phyloP scores from a whole-genome alignment of 1,140 invertebrate genomes.

The Drosophila kanapiae region DNA sequence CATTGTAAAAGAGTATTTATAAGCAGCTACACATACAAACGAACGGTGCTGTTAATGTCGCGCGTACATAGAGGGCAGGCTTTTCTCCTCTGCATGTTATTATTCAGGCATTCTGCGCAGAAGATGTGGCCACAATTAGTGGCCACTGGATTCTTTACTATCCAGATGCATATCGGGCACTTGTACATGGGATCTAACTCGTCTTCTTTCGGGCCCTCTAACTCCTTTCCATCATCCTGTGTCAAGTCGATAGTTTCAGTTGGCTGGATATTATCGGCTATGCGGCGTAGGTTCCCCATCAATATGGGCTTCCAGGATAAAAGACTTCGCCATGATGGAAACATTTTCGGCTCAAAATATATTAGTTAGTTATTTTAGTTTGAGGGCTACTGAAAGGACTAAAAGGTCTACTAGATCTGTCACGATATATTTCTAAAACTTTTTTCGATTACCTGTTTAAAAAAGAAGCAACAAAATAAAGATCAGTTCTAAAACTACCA shows the following conservation, averaged over 20 bases:
- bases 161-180: constrained; percentile 8
- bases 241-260: constrained; percentile 1
- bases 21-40: background rate
- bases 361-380: background rate
- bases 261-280: background rate
- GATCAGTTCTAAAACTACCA: too few relatives aligned
- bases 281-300: background rate
- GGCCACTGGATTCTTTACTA: background rate
- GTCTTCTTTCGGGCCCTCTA: too few relatives aligned
- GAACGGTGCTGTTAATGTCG: accelerated
- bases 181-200: background rate
- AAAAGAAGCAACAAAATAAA: too few relatives aligned
- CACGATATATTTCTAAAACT: too few relatives aligned
- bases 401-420: too few relatives aligned
- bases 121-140: constrained; percentile 18
- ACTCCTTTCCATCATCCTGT: background rate
- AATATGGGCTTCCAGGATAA: background rate
- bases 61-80: background rate
- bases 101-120: background rate
- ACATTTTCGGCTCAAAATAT: background rate
- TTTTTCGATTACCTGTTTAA: too few relatives aligned
- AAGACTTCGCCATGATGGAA: background rate
- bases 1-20: background rate
- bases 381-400: too few relatives aligned
- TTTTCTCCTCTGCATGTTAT: too few relatives aligned